Base-by-base conservation (phyloP, 2,888 invertebrate species). In the Lepidonotus clava region DNA sequence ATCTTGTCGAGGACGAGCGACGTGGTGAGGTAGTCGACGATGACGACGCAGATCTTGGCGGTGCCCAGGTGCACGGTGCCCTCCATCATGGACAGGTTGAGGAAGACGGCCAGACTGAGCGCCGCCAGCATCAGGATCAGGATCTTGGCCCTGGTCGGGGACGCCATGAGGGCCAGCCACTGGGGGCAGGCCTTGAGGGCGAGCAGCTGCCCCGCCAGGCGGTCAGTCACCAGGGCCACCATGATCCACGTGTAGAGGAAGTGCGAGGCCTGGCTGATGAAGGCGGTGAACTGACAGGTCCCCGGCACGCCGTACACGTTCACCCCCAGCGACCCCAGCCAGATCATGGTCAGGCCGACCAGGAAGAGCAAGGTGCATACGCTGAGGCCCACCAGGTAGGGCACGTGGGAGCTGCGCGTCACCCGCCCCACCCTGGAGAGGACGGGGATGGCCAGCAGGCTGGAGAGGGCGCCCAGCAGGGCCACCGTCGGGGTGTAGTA, bases 61-160 rank as follows among this genome's bases (percentile, higher is more conserved):
- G 36, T 28, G n/a, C 76, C 76, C 5, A 76, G 38, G 38, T 76
- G 76, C 38, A 76, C 76, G 1, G 76, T 76, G 14, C 76, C 76
- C 40, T 76, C 76, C 76, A 76, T 76, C 76, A 76, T 76, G 38
- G 76, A 76, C 21, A 76, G 76, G 36, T 76, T 76, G 36, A 76
- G 28, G 21, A 76, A 76, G n/a, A 76, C 76, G 38, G 76, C 76
- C 76, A 76, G 76, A 8, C 36, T 38, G 8, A 76, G 40, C 14
- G 76, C 40, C 1, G 76, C 14, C 2, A 76, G 40, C 21, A 76
- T 11, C 14, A 76, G 38, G 24, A 76, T 34, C 24, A 76, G 21
- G 2, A 76, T 76, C 38, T 40, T 36, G 76, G 76, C 76, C 38
- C 76, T 36, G 21, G 76, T 34, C 21, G 32, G 76, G 38, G 76